phyloP scores from a whole-genome alignment of 2,888 invertebrate genomes.

The Seira sanloemensis region DNA sequence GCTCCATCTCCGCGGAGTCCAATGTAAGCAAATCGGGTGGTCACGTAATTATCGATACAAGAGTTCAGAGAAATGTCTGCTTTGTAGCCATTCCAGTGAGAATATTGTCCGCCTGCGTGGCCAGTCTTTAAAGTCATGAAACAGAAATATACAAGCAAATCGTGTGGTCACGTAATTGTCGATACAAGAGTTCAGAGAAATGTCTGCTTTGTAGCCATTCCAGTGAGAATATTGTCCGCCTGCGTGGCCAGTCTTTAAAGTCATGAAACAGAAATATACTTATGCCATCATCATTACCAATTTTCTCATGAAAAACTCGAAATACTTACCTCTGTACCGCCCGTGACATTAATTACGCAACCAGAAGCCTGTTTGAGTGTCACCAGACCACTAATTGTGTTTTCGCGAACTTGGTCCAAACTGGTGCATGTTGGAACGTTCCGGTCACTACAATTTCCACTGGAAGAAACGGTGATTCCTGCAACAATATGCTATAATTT shows the following conservation, averaged over 20 bases:
- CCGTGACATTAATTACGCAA: constrained; percentile 69
- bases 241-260: constrained; percentile 64
- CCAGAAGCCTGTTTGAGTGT: constrained; percentile 65
- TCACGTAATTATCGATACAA: constrained; percentile 67
- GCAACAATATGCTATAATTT: too few species aligned
- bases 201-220: constrained; percentile 71
- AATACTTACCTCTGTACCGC: constrained; percentile 67
- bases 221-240: constrained; percentile 67
- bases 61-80: constrained; percentile 64
- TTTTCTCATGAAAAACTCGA: not conserved
- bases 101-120: constrained; percentile 65
- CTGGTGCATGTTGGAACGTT: constrained; percentile 68
- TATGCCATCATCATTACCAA: too few species aligned
- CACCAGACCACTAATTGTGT: constrained; percentile 58
- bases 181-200: constrained; percentile 65
- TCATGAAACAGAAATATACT: not conserved
- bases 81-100: constrained; percentile 71
- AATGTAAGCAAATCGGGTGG: constrained; percentile 53
- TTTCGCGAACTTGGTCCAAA: constrained; percentile 61
- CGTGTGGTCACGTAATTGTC: constrained; percentile 57
- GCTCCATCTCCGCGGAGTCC: constrained; percentile 67
- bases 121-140: constrained; percentile 48
- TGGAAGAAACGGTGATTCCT: constrained; percentile 66
- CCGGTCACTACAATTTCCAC: constrained; percentile 67
- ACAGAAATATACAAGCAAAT: constrained; percentile 53